Evolutionary conservation across 2,888 invertebrate genomes (phyloP), one percentile per base, ranked within the genome.

Genomic region (Yponomeuta sedellus): DNA sequence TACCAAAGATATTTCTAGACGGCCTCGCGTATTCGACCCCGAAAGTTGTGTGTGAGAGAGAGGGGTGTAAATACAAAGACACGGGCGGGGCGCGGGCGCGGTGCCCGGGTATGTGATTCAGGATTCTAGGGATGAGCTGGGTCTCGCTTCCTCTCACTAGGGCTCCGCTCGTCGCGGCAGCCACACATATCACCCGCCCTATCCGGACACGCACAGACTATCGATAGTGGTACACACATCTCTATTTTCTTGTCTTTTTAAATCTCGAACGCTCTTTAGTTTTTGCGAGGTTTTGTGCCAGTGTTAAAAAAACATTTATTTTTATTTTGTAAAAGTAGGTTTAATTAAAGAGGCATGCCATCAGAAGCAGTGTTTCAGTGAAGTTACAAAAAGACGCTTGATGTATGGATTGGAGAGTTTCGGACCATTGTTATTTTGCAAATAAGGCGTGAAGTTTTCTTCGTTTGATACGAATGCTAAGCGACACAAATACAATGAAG

Each of bases 81-180:
- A 67, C 62, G 65, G 73, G 72, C 44, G 71, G 69, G 64, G 72
- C 83, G 78, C 79, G 81, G 79, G 83, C 69, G 68, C 68, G 72
- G 61, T 71, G 70, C 77, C 88, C 86, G 82, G 90, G 87, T 85
- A 86, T 86, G 79, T 83, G 91, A 84, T 88, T 88, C 83, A 90
- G 92, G 86, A 90, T 88, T 82, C 87, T 89, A 88, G 92, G 92
- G 87, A 92, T 93, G 92, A 88, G 89, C 85, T 82, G 82, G 81
- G 78, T 88, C 90, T 88, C 88, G 85, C 88, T 89, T 89, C 85
- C 86, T 86, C 89, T 84, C 88, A 74, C 78, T 91, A 91, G 82
- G 83, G 86, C 82, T 82, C 82, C 81, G 90, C 79, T 77, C 88
- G 91, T 78, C 83, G 87, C 84, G 83, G 84, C 76, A 80, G 83